Evolutionary conservation across 2,797 vertebrate species (phyloP), one percentile per base, ranked within the genome.

Genomic region (Sus cebifrons): DNA sequence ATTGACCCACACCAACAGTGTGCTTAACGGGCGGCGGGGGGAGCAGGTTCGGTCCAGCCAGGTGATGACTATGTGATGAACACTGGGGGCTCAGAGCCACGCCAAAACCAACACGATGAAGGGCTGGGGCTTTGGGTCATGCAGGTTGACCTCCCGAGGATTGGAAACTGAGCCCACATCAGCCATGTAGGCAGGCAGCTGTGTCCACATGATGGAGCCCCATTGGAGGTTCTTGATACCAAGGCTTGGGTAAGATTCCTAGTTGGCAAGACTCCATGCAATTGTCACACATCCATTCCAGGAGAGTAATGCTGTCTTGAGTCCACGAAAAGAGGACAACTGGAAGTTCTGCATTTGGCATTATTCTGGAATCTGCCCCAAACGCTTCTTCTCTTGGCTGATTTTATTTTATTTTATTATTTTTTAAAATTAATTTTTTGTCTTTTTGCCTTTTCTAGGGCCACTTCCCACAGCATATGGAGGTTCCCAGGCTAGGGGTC

Each of bases 401-500:
- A 88, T 88, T 92, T 82, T 83, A 21, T 60, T 92, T 83, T 92
- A 36, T 36, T 36, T 36, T 36, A 36, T 36, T 36, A 36, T 36
- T 36, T 36, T 36, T 36, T 36, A 36, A 36, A 36, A 36, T 36
- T 36, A 3, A 36, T 36, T 36, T 36, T 36, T 36, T 36, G 36
- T 36, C 36, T 36, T 36, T 36, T 36, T 36, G 36, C 36, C 36
- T 36, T 36, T 36, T 36, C 36, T 36, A 36, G 36, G 36, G 36
- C 36, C 36, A 4, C 36, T 36, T 36, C 36, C 36, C 36, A 36
- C 36, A 36, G 36, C 36, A 36, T 36, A 36, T 36, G 36, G 36
- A 36, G 36, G 36, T 36, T 36, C 36, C 36, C 36, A 36, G 36
- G 36, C 36, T 36, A 36, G 36, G 36, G 36, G 36, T 36, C 36